Conservation (phyloP, 1,140 invertebrate species). For the Colletes latitarsis region DNA sequence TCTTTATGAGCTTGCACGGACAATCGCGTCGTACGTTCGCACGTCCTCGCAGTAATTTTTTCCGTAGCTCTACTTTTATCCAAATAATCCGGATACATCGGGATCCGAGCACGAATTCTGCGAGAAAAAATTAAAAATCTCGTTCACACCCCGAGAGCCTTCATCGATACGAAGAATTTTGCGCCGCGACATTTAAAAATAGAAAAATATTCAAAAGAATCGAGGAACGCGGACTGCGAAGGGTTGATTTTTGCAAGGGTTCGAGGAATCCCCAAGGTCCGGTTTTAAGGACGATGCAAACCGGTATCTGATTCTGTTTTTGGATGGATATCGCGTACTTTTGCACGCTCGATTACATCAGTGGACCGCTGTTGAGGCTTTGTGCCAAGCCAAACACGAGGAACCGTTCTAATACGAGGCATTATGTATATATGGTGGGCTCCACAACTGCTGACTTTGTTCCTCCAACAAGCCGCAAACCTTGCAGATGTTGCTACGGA, state of each 20-base stretch:
- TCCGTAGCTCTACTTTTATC: neutral
- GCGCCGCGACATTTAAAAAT: no score
- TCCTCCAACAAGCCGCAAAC: conserved; percentile 47
- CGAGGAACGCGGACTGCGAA: no score
- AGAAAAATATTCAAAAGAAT: no score
- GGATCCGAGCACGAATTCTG: no score
- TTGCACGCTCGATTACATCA: conserved; percentile 23
- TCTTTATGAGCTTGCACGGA: conserved; percentile 42
- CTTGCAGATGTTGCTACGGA: conserved; percentile 33
- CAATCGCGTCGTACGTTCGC: conserved; percentile 29
- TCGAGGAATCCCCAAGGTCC: no score
- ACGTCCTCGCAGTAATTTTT: conserved; percentile 16
- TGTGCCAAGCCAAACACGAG: conserved; percentile 65
- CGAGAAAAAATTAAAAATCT: no score
- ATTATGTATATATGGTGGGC: conserved; percentile 64
- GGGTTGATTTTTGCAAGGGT: no score
- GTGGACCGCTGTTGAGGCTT: conserved; percentile 10
- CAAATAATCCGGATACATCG: no score
- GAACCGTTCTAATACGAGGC: conserved; percentile 49
- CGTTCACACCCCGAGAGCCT: no score
- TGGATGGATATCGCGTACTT: neutral
- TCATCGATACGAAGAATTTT: no score
- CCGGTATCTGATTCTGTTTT: neutral
- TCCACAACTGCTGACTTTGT: conserved; percentile 60
- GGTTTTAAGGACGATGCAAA: no score